Percentiles rank a stretch among this genome's conserved stretches.
phyloP scores from a whole-genome alignment of 2,797 vertebrate genomes.

The Petrocephalus schoutedeni region DNA sequence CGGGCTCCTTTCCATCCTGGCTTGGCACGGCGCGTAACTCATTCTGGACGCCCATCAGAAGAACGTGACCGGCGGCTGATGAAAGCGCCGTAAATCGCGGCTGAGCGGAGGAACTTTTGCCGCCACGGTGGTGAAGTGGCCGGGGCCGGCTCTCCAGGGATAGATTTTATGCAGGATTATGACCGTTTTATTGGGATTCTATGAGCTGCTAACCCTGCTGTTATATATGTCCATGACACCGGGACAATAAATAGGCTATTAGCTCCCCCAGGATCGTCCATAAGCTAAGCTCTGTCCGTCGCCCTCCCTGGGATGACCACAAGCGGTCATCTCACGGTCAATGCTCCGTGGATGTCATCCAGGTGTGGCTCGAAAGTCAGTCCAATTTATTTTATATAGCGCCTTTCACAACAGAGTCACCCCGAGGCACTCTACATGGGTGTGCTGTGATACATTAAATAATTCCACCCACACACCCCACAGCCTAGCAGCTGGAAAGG shows the following conservation, averaged over 20 bases:
- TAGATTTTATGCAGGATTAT: background rate
- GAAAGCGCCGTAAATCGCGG: slow-evolving; percentile 50
- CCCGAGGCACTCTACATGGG: too few relatives aligned
- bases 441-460: too few relatives aligned
- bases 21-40: slow-evolving; percentile 41
- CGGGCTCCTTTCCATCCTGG: background rate
- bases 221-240: background rate
- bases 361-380: background rate
- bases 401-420: too few relatives aligned
- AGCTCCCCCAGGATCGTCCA: background rate
- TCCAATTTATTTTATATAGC: too few relatives aligned
- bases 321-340: background rate
- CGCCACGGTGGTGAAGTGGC: slow-evolving; percentile 29
- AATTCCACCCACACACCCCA: background rate
- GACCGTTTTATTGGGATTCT: background rate
- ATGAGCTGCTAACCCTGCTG: background rate
- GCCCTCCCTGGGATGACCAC: background rate
- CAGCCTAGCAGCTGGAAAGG: background rate
- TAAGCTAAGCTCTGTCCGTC: background rate
- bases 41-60: slow-evolving; percentile 47
- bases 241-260: background rate
- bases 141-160: background rate
- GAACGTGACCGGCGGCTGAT: slow-evolving; percentile 50
- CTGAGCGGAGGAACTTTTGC: slow-evolving; percentile 29
- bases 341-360: background rate